phyloP scores from a whole-genome alignment of 2,888 invertebrate species.

The Dicyrtoma fusca region DNA sequence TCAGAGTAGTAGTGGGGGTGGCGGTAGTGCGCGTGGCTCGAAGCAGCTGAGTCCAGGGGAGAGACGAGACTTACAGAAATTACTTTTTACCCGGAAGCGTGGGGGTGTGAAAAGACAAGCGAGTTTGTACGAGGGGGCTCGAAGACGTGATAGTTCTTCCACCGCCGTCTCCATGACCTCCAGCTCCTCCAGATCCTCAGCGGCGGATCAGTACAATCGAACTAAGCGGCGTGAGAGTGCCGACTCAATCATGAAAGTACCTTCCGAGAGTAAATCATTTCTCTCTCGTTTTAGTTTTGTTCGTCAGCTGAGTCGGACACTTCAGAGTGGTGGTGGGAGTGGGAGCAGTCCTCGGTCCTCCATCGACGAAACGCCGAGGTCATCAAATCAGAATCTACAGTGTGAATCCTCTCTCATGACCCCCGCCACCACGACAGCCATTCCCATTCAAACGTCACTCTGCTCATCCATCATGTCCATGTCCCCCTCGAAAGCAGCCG shows the following conservation, averaged over 20 bases:
- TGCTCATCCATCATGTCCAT: slow-evolving; percentile 8
- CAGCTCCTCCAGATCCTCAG: background rate
- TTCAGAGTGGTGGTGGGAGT: slow-evolving; percentile 13
- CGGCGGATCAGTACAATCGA: slow-evolving; percentile 25
- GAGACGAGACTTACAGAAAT: slow-evolving; percentile 44
- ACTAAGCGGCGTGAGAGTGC: slow-evolving; percentile 50
- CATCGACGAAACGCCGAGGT: background rate
- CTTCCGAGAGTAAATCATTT: slow-evolving; percentile 46
- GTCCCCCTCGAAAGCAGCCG: background rate
- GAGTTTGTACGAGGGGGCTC: slow-evolving; percentile 49
- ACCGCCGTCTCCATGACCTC: background rate
- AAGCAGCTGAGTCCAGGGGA: slow-evolving; percentile 50
- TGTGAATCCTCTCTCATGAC: background rate
- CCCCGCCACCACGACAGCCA: background rate
- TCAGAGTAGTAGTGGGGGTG: background rate
- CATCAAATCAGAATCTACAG: background rate
- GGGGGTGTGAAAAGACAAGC: slow-evolving; percentile 47
- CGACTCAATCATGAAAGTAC: slow-evolving; percentile 41
- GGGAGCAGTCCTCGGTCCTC: background rate
- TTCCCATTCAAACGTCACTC: slow-evolving; percentile 17
- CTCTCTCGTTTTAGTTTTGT: slow-evolving; percentile 54
- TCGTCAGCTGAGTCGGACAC: slow-evolving; percentile 45
- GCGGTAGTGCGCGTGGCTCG: background rate
- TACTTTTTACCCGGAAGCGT: slow-evolving; percentile 45
- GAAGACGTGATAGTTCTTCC: slow-evolving; percentile 18